These are phyloP conservation scores for Aphelenchoides bicaudatus DNA, from an alignment of 2,888 invertebrate species.

Conservation along the genomic window DNA sequence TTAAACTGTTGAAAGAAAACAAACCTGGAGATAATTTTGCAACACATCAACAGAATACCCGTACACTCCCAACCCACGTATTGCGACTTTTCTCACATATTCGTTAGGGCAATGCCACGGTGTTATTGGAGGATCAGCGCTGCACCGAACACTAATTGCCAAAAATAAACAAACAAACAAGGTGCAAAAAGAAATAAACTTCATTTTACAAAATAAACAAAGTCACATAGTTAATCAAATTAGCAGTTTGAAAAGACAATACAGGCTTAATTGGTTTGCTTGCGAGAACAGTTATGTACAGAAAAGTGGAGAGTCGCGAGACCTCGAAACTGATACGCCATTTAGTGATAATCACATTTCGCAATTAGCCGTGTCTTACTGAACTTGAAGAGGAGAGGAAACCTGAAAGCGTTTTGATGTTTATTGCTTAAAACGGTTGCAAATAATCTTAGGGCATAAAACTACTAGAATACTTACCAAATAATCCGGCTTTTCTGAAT, in stretches of 20 bases:
- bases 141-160: neutral
- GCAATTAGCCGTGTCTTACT: neutral
- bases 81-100: neutral
- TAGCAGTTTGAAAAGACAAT: neutral
- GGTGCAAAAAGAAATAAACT: slow-evolving; percentile 1
- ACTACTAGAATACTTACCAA: slow-evolving; percentile 4
- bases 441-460: too few species aligned
- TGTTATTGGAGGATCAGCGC: neutral
- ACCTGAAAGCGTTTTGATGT: neutral
- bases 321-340: too few species aligned
- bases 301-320: too few species aligned
- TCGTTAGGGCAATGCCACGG: slow-evolving; percentile 6
- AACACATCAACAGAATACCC: neutral
- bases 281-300: too few species aligned
- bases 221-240: neutral
- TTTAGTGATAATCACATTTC: too few species aligned
- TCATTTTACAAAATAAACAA: neutral
- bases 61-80: neutral
- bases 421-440: neutral
- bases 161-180: neutral
- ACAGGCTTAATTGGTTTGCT: too few species aligned
- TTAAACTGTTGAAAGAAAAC: too few species aligned
- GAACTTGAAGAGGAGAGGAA: slow-evolving; percentile 4
- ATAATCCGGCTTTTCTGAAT: neutral
- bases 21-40: slow-evolving; percentile 7